These are phyloP conservation scores for Pseudopipra pipra DNA, from an alignment of 2,113 vertebrate species.

Conservation along the genomic window DNA sequence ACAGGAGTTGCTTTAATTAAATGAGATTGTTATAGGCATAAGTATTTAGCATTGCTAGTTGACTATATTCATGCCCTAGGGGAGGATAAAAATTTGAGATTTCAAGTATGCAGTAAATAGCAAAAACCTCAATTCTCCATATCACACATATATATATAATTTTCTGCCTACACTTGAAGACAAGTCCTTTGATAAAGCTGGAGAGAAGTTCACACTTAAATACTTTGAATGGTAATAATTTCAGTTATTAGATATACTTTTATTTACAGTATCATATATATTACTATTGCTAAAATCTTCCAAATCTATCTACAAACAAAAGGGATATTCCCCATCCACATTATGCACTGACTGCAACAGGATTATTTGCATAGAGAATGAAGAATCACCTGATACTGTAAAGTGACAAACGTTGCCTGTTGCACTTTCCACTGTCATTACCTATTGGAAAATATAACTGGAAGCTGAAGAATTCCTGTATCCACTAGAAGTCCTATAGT, in stretches of 20 bases:
- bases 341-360: neutral
- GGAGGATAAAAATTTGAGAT: neutral
- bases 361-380: neutral
- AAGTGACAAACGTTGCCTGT: neutral
- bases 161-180: neutral
- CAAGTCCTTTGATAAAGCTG: neutral
- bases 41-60: slow-evolving; percentile 76
- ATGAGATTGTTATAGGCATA: slow-evolving; percentile 78
- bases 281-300: neutral
- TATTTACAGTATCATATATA: neutral
- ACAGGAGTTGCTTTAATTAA: slow-evolving; percentile 74
- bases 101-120: neutral
- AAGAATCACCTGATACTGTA: neutral
- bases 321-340: neutral
- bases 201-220: neutral
- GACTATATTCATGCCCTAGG: slow-evolving; percentile 61
- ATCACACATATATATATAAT: neutral
- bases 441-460: neutral
- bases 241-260: neutral
- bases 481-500: neutral
- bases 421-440: neutral
- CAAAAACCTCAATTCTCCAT: neutral
- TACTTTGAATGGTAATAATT: neutral
- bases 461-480: neutral
- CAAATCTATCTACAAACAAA: neutral